Conservation (phyloP, 2,888 invertebrate species). For the Hirtodrosophila trivittata region DNA sequence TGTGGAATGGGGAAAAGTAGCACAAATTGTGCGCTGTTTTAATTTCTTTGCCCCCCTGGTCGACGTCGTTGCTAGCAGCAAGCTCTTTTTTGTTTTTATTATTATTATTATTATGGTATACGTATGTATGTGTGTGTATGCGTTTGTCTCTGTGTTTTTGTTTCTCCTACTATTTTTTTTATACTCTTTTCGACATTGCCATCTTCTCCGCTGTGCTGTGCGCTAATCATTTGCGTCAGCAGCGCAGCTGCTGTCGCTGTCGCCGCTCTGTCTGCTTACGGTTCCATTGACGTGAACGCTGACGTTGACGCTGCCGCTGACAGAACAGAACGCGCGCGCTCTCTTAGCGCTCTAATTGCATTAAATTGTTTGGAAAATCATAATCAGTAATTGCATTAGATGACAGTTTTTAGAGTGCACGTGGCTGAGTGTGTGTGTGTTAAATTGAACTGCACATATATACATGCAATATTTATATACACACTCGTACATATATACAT, state of each 20-base stretch:
- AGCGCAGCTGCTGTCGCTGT: conserved; percentile 61
- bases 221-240: conserved; percentile 70
- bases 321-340: conserved; percentile 22
- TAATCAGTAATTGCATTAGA: conserved; percentile 79
- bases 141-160: conserved; percentile 48
- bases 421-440: conserved; percentile 28
- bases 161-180: conserved; percentile 67
- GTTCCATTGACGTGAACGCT: conserved; percentile 48
- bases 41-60: conserved; percentile 65
- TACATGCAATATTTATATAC: no score
- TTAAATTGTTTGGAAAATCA: conserved; percentile 82
- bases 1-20: conserved; percentile 78
- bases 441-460: conserved; percentile 27
- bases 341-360: conserved; percentile 73
- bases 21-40: conserved; percentile 80
- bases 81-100: conserved; percentile 37
- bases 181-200: conserved; percentile 50
- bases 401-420: conserved; percentile 52
- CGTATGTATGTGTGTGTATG: conserved; percentile 17
- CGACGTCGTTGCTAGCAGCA: conserved; percentile 19
- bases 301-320: conserved; percentile 27
- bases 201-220: conserved; percentile 56
- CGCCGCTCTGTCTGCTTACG: conserved; percentile 67
- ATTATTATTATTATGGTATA: conserved; percentile 34
- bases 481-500: conserved; percentile 43